A percentile compares a stretch with the other conserved stretches of the same genome.
These are phyloP conservation scores for Anas platyrhynchos DNA, from an alignment of 2,113 vertebrate genomes.

Conservation along the genomic window DNA sequence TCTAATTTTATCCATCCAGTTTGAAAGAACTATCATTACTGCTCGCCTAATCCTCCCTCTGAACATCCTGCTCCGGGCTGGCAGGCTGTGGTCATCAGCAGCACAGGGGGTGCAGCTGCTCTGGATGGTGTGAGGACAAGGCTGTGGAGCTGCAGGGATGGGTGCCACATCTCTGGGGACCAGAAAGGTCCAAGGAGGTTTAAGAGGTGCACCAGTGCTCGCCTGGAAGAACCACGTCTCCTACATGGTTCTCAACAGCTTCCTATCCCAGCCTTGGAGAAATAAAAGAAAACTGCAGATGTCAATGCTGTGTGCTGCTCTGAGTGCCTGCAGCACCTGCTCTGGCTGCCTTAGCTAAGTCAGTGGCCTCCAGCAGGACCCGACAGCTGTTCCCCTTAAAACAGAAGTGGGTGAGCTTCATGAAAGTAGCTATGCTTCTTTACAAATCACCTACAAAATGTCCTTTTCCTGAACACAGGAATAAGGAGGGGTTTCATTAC, in stretches of 20 bases:
- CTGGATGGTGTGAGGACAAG: accelerated
- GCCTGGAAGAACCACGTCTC: neutral
- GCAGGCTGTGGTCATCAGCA: neutral
- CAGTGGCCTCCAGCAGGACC: neutral
- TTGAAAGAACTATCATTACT: conserved; percentile 44
- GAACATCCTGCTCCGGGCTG: neutral
- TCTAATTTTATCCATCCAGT: conserved; percentile 33
- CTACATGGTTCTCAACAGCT: neutral
- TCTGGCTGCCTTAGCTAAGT: accelerated
- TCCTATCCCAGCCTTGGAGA: neutral
- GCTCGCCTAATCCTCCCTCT: neutral
- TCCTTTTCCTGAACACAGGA: neutral
- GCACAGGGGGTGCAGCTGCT: neutral
- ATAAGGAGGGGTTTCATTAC: neutral
- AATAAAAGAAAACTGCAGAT: neutral
- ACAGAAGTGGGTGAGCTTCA: neutral
- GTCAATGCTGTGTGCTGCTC: neutral
- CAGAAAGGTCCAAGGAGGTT: neutral
- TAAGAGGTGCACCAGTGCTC: neutral
- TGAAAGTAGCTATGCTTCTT: neutral
- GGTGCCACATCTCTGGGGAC: neutral
- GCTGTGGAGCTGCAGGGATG: neutral
- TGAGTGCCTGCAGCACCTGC: accelerated
- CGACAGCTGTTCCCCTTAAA: neutral
- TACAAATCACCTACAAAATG: neutral